Conservation (phyloP, 2,888 invertebrate species). For the Lagria hirta region DNA sequence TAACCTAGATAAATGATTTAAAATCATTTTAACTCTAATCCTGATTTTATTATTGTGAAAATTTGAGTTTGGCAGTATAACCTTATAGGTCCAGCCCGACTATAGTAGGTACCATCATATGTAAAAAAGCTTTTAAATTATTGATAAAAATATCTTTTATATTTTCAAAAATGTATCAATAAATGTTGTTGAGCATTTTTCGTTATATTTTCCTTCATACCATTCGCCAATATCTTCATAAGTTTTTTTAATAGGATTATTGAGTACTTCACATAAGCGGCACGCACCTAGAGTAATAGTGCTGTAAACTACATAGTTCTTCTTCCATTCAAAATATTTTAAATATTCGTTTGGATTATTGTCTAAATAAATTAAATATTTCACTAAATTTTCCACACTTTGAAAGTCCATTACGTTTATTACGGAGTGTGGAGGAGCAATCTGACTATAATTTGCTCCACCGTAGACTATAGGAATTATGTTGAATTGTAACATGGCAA, state of each 20-base stretch:
- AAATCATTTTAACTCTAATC: no score
- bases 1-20: no score
- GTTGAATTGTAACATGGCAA: slow-evolving; percentile 59
- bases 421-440: slow-evolving; percentile 56
- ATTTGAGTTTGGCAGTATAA: no score
- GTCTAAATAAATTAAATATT: slow-evolving; percentile 56
- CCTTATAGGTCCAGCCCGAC: no score
- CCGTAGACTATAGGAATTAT: slow-evolving; percentile 68
- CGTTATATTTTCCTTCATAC: not conserved
- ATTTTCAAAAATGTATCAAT: not conserved
- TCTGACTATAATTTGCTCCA: slow-evolving; percentile 60
- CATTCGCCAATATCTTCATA: not conserved
- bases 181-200: not conserved
- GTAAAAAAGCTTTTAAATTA: no score
- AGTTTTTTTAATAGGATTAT: not conserved
- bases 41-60: no score
- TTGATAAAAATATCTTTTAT: no score
- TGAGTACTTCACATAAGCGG: not conserved
- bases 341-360: slow-evolving; percentile 57
- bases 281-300: not conserved
- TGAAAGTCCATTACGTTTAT: slow-evolving; percentile 61
- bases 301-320: slow-evolving; percentile 22
- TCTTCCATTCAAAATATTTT: slow-evolving; percentile 61
- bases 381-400: slow-evolving; percentile 55
- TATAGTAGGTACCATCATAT: no score